These are phyloP conservation scores for Coboldia fuscipes DNA, from an alignment of 1,140 invertebrate genomes.

Conservation along the genomic window DNA sequence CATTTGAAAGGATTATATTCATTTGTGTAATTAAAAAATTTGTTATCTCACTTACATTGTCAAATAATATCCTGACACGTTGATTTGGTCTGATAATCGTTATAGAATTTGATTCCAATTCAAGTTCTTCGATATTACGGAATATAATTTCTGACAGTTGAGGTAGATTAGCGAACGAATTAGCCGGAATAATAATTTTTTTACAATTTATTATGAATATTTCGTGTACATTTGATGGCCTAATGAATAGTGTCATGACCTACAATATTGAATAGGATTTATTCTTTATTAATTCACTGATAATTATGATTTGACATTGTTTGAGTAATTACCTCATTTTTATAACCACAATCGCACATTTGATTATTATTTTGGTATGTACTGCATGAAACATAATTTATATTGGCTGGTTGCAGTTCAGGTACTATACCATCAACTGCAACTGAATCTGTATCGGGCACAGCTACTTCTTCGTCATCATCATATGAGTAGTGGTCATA, in stretches of 20 bases:
- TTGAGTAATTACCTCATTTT: not conserved
- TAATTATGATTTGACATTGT: not conserved
- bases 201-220: conserved; percentile 15
- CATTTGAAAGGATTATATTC: not conserved
- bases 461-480: too few species aligned
- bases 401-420: too few species aligned
- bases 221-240: conserved; percentile 11
- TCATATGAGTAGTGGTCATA: too few species aligned
- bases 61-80: conserved; percentile 14
- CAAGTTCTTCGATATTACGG: conserved; percentile 24
- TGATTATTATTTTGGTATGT: not conserved
- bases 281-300: not conserved
- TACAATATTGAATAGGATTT: conserved; percentile 4
- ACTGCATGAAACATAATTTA: too few species aligned
- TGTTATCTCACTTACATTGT: conserved; percentile 8
- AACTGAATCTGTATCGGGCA: too few species aligned
- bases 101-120: conserved; percentile 16
- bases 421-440: too few species aligned
- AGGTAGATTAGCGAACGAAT: conserved; percentile 21
- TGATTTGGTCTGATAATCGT: conserved; percentile 1
- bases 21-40: not conserved
- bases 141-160: conserved; percentile 25
- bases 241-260: conserved; percentile 11
- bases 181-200: conserved; percentile 9
- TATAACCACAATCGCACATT: not conserved